Base-by-base conservation (phyloP, 2,797 vertebrate species). In the Pipistrellus pipistrellus region DNA sequence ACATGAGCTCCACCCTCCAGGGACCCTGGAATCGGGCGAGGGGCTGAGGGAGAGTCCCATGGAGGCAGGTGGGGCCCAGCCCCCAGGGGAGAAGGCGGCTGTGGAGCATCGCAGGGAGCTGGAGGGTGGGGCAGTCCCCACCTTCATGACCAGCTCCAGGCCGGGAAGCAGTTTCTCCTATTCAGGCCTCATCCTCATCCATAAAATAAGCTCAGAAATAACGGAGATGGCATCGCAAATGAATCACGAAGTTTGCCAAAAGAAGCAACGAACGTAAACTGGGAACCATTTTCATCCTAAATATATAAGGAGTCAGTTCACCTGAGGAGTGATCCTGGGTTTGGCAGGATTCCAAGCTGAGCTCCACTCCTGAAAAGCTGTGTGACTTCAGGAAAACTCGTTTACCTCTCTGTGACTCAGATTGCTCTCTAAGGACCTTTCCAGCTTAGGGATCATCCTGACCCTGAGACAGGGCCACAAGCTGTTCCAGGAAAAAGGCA, bases 71-170 rank as follows among this genome's bases (percentile, higher is more conserved):
- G 57, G 73, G 3, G 3, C 2, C 32, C 20, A 9, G 41, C 6
- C 8, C 17, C 55, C 14, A 57, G 17, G 23, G 32, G 13, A 83
- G 13, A 13, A 57, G 11, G 68, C 2, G 15, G 18, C 18, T 30
- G 0, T 32, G 30, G 3, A 2, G 25, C 44, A 7, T 30, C 25
- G 0, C 3, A 27, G 62, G 0, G 8, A 30, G 23, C 27, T 55
- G 10, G 9, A 20, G 25, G 2, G 0, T 23, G 23, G 30, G 12
- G 41, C 44, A 7, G 30, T 20, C 10, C 21, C 17, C 12, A 6
- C 13, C 0, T 30, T 35, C 32, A 12, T 21, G 11, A 8, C 8
- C 8, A 55, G 46, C 32, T 11, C 44, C 4, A 1, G 2, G 38
- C 23, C 55, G 8, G 7, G 1, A 10, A 86, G 68, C 27, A 5